phyloP scores from a whole-genome alignment of 2,888 invertebrate genomes.

The Nasonovia ribisnigri region DNA sequence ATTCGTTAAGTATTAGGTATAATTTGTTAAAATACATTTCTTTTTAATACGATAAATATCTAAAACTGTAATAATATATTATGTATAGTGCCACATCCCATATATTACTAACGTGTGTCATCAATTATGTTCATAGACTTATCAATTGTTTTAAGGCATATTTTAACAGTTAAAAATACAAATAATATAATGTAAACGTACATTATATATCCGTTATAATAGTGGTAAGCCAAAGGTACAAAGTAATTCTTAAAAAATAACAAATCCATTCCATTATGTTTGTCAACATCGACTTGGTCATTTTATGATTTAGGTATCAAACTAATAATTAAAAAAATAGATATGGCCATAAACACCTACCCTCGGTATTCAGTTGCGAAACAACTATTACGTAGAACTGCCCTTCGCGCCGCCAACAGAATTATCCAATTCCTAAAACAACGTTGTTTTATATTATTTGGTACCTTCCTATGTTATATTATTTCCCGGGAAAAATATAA shows the following conservation, averaged over 20 bases:
- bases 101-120: neutral
- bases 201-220: too few relatives aligned
- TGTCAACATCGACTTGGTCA: neutral
- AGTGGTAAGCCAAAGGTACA: neutral
- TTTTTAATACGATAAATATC: neutral
- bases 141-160: too few relatives aligned
- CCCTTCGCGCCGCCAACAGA: neutral
- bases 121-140: too few relatives aligned
- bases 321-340: neutral
- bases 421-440: neutral
- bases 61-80: neutral
- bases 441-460: neutral
- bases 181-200: too few relatives aligned
- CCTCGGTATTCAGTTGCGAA: neutral
- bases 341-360: neutral
- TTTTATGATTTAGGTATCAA: neutral
- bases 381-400: neutral
- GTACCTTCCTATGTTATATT: neutral
- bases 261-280: too few relatives aligned
- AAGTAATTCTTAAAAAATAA: neutral
- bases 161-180: too few relatives aligned
- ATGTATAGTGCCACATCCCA: neutral
- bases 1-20: too few relatives aligned
- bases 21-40: too few relatives aligned
- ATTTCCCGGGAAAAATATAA: neutral